Evolutionary conservation across 1,140 invertebrate species (phyloP).

Genomic region (Dinothrombium tinctorium): DNA sequence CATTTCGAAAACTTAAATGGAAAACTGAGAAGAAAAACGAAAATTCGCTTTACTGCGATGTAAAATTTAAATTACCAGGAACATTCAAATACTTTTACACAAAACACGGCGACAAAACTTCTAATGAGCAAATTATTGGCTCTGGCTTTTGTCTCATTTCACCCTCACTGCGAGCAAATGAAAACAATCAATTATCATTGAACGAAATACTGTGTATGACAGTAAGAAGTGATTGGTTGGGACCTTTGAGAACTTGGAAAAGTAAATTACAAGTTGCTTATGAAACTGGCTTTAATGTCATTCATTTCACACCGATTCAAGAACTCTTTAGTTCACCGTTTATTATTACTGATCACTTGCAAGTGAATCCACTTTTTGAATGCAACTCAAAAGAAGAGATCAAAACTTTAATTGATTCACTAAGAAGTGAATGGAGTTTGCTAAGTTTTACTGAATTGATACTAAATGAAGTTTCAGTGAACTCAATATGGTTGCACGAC

Average conservation of each 20-base stretch:
- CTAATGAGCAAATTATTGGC: no score
- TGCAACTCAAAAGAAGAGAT: slow-evolving; percentile 32
- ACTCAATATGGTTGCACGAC: slow-evolving; percentile 58
- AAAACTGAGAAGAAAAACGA: no score
- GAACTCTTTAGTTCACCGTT: slow-evolving; percentile 73
- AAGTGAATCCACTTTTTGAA: slow-evolving; percentile 46
- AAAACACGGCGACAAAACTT: neutral
- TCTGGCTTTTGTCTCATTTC: slow-evolving; percentile 74
- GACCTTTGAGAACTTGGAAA: slow-evolving; percentile 70
- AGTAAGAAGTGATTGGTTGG: slow-evolving; percentile 68
- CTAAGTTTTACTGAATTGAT: slow-evolving; percentile 87
- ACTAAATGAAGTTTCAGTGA: slow-evolving; percentile 90
- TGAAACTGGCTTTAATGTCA: slow-evolving; percentile 79
- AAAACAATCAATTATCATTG: slow-evolving; percentile 37
- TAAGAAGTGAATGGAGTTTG: slow-evolving; percentile 68
- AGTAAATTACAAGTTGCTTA: slow-evolving; percentile 52
- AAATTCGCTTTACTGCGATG: neutral
- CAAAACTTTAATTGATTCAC: slow-evolving; percentile 42
- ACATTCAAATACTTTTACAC: neutral
- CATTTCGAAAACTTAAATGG: no score
- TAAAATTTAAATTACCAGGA: neutral
- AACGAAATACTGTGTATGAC: slow-evolving; percentile 80
- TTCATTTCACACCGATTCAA: slow-evolving; percentile 94
- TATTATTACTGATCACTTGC: slow-evolving; percentile 63
- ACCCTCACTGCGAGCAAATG: slow-evolving; percentile 44